phyloP scores from a whole-genome alignment of 2,113 vertebrate genomes.

The Nannospalax galili region DNA sequence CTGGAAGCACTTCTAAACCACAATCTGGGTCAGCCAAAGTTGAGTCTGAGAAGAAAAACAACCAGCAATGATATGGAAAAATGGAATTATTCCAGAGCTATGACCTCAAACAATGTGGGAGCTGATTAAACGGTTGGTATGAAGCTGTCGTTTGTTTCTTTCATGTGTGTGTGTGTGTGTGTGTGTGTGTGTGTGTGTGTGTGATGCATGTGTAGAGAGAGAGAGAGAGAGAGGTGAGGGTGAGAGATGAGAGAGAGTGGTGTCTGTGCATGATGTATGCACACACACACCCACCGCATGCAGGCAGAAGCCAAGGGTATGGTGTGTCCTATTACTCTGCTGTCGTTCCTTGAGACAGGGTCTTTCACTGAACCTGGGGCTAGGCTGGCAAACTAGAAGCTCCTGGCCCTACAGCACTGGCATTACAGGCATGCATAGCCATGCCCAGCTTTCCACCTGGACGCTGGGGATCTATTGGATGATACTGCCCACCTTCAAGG shows the following conservation, averaged over 20 bases:
- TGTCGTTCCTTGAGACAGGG: not conserved
- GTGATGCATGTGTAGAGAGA: not conserved
- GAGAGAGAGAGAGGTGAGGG: accelerated
- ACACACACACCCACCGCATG: too few species aligned
- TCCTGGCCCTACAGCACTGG: not conserved
- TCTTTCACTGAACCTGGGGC: not conserved
- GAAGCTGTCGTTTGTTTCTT: not conserved
- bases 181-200: not conserved
- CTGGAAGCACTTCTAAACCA: not conserved
- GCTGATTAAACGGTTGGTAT: not conserved
- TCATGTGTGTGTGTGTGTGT: not conserved
- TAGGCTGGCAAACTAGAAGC: not conserved
- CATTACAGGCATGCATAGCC: not conserved
- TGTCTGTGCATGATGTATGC: too few species aligned
- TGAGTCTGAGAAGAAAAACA: not conserved
- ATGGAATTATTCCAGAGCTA: not conserved
- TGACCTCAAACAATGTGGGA: not conserved
- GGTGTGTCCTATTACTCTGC: too few species aligned
- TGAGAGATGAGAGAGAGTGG: not conserved
- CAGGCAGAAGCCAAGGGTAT: not conserved
- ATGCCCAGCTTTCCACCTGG: not conserved
- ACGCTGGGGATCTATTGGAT: not conserved
- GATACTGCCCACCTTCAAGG: not conserved
- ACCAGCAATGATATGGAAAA: not conserved
- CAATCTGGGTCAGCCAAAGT: not conserved